Conservation (phyloP, 2,113 vertebrate genomes). For the Sylvia atricapilla region DNA sequence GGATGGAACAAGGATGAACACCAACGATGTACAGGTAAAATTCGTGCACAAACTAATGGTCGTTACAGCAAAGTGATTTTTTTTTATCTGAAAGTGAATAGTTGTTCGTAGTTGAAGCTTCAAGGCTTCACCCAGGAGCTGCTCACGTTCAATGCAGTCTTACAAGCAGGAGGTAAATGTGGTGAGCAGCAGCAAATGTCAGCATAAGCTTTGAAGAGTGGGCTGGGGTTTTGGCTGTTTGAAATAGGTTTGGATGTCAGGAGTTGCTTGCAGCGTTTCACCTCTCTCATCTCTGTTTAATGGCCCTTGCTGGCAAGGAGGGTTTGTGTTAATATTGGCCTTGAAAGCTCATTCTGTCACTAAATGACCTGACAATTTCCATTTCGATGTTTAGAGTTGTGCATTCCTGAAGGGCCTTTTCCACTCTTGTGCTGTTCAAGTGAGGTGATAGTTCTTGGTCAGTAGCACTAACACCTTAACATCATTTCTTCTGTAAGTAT, state of each 20-base stretch:
- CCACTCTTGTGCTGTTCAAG: not conserved
- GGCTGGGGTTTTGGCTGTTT: not conserved
- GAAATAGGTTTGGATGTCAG: not conserved
- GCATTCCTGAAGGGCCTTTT: not conserved
- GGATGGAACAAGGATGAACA: conserved; percentile 82
- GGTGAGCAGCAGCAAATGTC: not conserved
- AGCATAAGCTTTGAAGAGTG: not conserved
- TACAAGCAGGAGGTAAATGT: not conserved
- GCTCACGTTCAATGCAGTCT: not conserved
- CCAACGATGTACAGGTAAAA: conserved; percentile 79
- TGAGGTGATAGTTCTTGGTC: not conserved
- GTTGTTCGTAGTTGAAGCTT: not conserved
- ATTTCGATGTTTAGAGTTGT: not conserved
- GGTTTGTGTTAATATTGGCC: not conserved
- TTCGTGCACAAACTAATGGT: not conserved
- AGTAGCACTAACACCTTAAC: not conserved
- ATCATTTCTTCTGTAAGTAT: not conserved
- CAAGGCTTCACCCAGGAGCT: not conserved
- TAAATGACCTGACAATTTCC: not conserved
- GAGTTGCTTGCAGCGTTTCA: not conserved
- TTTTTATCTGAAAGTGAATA: not conserved
- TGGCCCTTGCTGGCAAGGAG: not conserved
- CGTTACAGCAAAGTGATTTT: not conserved
- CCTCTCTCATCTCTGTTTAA: not conserved
- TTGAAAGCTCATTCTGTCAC: not conserved